Evolutionary conservation across 1,140 invertebrate genomes (phyloP).

Genomic region (Diploscapter pachys): DNA sequence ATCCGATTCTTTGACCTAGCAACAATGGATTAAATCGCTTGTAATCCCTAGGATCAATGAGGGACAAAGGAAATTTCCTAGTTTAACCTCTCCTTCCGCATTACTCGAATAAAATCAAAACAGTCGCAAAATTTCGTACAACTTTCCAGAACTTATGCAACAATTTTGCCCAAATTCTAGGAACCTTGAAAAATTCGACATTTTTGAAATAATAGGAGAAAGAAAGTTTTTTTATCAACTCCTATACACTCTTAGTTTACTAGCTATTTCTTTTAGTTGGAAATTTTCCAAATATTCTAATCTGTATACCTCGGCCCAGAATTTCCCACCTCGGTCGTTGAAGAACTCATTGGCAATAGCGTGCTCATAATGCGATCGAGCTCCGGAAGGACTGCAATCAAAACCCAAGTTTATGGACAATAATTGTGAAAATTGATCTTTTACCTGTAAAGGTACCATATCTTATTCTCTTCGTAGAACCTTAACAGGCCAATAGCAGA

Average conservation of each 20-base stretch:
- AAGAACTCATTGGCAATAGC: constrained; percentile 43
- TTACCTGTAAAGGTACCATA: constrained; percentile 40
- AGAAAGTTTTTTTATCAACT: background rate
- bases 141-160: background rate
- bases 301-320: constrained; percentile 40
- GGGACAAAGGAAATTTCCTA: background rate
- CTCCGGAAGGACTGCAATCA: constrained; percentile 29
- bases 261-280: background rate
- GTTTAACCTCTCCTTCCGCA: background rate
- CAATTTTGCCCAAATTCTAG: background rate
- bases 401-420: background rate
- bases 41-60: background rate
- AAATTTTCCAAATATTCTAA: background rate
- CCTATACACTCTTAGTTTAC: background rate
- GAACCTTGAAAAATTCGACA: background rate
- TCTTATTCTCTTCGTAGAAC: constrained; percentile 41
- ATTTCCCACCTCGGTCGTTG: constrained; percentile 41
- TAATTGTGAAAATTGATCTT: background rate
- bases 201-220: constrained; percentile 2
- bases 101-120: background rate
- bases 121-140: background rate
- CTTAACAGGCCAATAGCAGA: constrained; percentile 33
- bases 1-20: too few species aligned
- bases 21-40: too few species aligned
- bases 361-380: constrained; percentile 40